Base-by-base conservation (phyloP, 1,140 invertebrate species). In the Panagrolaimus sp. region DNA sequence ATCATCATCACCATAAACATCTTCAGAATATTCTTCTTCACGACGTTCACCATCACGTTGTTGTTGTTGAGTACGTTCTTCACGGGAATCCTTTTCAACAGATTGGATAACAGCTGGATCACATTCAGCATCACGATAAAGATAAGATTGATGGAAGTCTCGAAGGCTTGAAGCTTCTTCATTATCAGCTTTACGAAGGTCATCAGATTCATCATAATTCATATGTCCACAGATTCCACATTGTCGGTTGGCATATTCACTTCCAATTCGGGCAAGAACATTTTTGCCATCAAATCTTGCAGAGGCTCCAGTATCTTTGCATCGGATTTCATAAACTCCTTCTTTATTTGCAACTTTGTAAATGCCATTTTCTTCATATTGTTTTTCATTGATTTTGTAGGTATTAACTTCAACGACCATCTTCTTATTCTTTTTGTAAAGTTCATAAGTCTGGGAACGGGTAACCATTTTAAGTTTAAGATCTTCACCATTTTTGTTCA, bases 121-220 rank as follows among this genome's bases (percentile, higher is more conserved):
- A 28, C 52, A 58, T 12, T 21, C 21, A 26, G 21, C 52, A 58
- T 58, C 52, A 28, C 63, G 64, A 43, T 70, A 70, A 17, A 70
- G 45, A 32, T 43, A 70, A 0, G 62, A 43, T 62, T 63, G 65
- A 65, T 78, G 75, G 68, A 68, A 78, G 17, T 76, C 69, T n/a
- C 70, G 66, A 15, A 71, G 43, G 0, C 38, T 24, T 9, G 44
- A 3, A 26, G 58, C 24, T 21, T 67, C 32, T 45, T 70, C 63
- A 24, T 68, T 76, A 14, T 69, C 72, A 62, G 32, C 70, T 67
- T 55, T 52, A 12, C 70, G 69, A 15, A 71, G 44, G 21, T 63
- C 43, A 32, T 71, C 70, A 43, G 70, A 10, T 8, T 17, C 17
- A 32, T 70, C 58, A 15, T 28, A 26, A 43, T 70, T 63, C 70